Percentiles rank a stretch among this genome's conserved stretches.
These are phyloP conservation scores for Dynastes tityus DNA, from an alignment of 2,888 invertebrate genomes.

Conservation along the genomic window DNA sequence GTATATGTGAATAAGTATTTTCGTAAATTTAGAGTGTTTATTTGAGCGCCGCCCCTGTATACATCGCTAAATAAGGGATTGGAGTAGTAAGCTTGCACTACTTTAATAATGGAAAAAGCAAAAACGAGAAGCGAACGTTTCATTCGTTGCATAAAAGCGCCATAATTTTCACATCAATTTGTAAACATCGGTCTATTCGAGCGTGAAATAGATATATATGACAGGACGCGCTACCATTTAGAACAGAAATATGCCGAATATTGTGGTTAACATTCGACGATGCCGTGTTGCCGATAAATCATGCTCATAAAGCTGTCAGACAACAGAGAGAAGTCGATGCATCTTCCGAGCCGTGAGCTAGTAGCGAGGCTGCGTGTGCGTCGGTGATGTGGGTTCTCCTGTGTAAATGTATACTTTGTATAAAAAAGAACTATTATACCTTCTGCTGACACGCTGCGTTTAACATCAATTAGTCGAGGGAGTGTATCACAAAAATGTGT, in stretches of 20 bases:
- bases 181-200: constrained; percentile 44
- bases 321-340: constrained; percentile 60
- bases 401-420: constrained; percentile 18
- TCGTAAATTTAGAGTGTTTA: no score
- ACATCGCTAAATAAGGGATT: no score
- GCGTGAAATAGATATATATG: constrained; percentile 45
- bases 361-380: constrained; percentile 6
- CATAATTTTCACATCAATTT: constrained; percentile 46
- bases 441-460: constrained; percentile 43
- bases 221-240: constrained; percentile 26
- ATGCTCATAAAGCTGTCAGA: constrained; percentile 66
- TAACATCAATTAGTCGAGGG: constrained; percentile 58
- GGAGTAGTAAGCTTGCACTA: background rate
- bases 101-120: background rate
- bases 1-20: no score
- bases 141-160: constrained; percentile 37
- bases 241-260: constrained; percentile 62
- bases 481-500: constrained; percentile 47
- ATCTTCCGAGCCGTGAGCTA: constrained; percentile 49
- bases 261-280: constrained; percentile 63
- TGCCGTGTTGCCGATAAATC: constrained; percentile 60
- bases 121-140: constrained; percentile 11
- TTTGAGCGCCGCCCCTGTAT: no score
- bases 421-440: constrained; percentile 52
- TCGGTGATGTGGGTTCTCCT: constrained; percentile 13